Evolutionary conservation across 2,113 vertebrate genomes (phyloP).

Genomic region (Lota lota): DNA sequence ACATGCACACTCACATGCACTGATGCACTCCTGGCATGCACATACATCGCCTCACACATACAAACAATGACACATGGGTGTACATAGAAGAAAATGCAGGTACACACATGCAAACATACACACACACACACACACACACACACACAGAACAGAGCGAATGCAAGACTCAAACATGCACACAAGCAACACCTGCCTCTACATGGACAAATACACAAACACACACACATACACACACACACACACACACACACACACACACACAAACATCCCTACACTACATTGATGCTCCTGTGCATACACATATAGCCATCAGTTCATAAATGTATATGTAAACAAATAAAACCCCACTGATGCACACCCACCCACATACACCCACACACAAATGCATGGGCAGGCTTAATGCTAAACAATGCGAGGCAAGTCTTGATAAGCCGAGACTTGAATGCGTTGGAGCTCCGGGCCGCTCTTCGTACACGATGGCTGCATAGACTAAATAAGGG

Average conservation of each 20-base stretch:
- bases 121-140: neutral
- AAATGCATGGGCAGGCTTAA: slow-evolving; percentile 9
- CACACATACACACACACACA: neutral
- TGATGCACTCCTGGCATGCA: neutral
- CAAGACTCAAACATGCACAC: neutral
- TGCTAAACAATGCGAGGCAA: slow-evolving; percentile 64
- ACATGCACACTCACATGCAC: slow-evolving; percentile 13
- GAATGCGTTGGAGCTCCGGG: slow-evolving; percentile 37
- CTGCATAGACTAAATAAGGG: slow-evolving; percentile 64
- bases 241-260: neutral
- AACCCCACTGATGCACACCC: no score
- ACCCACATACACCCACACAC: slow-evolving; percentile 21
- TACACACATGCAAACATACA: neutral
- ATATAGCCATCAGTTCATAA: neutral
- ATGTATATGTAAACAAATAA: no score
- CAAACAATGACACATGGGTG: neutral
- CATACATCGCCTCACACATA: neutral
- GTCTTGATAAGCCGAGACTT: slow-evolving; percentile 56
- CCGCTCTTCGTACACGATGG: neutral
- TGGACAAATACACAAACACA: neutral
- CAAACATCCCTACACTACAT: no score
- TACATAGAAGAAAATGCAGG: neutral
- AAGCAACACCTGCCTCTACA: neutral
- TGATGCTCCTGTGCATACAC: no score
- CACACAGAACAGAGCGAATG: no score